Percentiles rank a stretch among this genome's conserved stretches.
Evolutionary conservation across 2,888 invertebrate genomes (phyloP).

Genomic region (Mythimna loreyi): DNA sequence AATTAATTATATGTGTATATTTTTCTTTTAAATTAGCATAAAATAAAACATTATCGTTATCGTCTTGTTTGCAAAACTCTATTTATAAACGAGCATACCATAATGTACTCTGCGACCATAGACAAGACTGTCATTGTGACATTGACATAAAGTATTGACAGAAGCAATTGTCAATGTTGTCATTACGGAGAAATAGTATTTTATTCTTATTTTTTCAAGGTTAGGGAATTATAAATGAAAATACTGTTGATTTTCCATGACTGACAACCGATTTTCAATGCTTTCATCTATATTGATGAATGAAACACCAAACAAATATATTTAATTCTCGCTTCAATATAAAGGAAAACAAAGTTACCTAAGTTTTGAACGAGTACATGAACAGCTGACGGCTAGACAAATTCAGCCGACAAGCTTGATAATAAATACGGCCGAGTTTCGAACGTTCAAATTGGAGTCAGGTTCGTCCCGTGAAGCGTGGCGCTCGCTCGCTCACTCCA

Average conservation of each 20-base stretch:
- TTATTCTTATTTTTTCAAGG: conserved; percentile 8
- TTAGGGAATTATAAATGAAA: conserved; percentile 2
- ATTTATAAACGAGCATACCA: conserved; percentile 3
- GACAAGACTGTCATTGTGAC: not conserved
- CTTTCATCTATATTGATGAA: conserved; percentile 24
- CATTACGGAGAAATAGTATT: conserved; percentile 26
- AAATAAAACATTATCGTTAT: no score
- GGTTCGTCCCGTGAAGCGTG: conserved; percentile 39
- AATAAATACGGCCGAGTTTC: conserved; percentile 32
- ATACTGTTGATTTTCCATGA: conserved; percentile 2
- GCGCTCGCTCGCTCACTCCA: conserved; percentile 47
- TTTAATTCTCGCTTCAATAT: not conserved
- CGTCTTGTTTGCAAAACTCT: no score
- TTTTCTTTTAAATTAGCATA: no score
- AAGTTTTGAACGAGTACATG: conserved; percentile 7
- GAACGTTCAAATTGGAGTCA: conserved; percentile 47
- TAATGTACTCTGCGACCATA: not conserved
- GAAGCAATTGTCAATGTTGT: not conserved
- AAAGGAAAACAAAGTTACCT: conserved; percentile 9
- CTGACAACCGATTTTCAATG: not conserved
- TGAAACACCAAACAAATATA: conserved; percentile 13
- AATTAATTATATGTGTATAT: no score
- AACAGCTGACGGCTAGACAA: conserved; percentile 51
- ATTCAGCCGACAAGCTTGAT: conserved; percentile 12
- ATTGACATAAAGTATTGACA: no score